Base-by-base conservation (phyloP, 1,140 invertebrate species). In the Microplitis demolitor region DNA sequence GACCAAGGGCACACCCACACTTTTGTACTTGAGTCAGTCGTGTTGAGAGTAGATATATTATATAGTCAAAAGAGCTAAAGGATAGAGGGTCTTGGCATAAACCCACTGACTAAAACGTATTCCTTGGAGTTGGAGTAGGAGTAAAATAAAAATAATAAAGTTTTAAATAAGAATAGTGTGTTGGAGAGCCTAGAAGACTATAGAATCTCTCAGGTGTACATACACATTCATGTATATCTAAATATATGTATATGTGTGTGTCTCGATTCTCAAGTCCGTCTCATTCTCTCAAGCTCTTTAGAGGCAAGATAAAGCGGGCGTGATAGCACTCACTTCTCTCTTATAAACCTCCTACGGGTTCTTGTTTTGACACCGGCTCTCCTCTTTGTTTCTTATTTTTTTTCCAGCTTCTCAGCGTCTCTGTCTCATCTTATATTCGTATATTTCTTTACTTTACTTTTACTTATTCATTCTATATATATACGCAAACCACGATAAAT, bases 1-100 rank as follows among this genome's bases (percentile, higher is more conserved):
- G 82, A 86, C 78, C 78, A 79, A 81, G 80, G 81, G 77, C 78
- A 80, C 85, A 83, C 84, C 84, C 81, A 86, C 84, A 82, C 83
- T 83, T 80, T 79, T 71, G 56, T 53, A 53, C 24, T 16, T 45
- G 39, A 45, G 39, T 51, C 63, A 60, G 51, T 60, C 67, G 4
- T 60, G 53, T n/a, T 50, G 37, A 70, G 31, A 62, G 51, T 45
- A 45, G 6, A 11, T 34, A 13, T 67, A 67, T 50, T 53, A 50
- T 14, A 67, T 31, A 66, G 37, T 39, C 34, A 62, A 45, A 61
- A 13, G 13, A 72, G 61, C 13, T 13, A 54, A 13, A 69, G 54
- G 60, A 31, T 5, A 45, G 35, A 45, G 39, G 8, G 39, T 11
- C 39, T 45, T 0, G 11, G 5, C 39, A 6, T 45, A 3, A 45